Evolutionary conservation across 92 coral and sea anemone genomes (phyloP).

Genomic region (Montipora capitata): DNA sequence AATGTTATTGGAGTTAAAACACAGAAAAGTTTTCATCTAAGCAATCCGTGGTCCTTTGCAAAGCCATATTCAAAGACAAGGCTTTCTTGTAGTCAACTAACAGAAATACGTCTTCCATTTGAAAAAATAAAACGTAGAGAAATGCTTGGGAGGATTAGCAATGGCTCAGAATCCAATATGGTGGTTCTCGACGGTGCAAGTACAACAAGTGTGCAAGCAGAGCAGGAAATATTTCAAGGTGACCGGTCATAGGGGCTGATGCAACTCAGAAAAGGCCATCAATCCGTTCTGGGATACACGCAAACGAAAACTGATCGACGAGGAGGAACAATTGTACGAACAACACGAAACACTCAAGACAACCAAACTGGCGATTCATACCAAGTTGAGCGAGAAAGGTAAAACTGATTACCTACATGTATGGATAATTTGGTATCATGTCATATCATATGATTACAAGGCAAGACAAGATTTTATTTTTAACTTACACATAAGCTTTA

Average conservation of each 20-base stretch:
- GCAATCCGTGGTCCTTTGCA: conserved; percentile 19
- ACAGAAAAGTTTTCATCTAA: conserved; percentile 2
- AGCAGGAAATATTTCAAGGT: conserved; percentile 61
- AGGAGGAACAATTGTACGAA: conserved; percentile 53
- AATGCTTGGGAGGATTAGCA: conserved; percentile 30
- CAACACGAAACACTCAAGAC: conserved; percentile 18
- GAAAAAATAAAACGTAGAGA: conserved; percentile 15
- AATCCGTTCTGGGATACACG: conserved; percentile 69
- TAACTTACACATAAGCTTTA: neutral
- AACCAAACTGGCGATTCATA: conserved; percentile 25
- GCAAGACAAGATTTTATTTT: conserved; percentile 1
- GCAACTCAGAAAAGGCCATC: conserved; percentile 66
- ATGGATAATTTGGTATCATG: conserved; percentile 30
- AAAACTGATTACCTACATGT: conserved; percentile 35
- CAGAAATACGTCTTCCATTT: conserved; percentile 8
- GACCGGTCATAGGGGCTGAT: conserved; percentile 70
- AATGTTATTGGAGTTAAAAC: neutral
- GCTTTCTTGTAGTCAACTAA: conserved; percentile 26
- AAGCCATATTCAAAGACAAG: conserved; percentile 24
- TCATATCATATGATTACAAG: conserved; percentile 17
- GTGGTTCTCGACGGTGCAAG: conserved; percentile 21
- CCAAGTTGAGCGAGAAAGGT: conserved; percentile 48
- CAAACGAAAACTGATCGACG: conserved; percentile 34
- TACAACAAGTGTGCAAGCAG: conserved; percentile 32
- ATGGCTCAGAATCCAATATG: conserved; percentile 27